Percentiles rank a stretch among this genome's conserved stretches.
phyloP scores from a whole-genome alignment of 1,140 invertebrate genomes.

The Limonius californicus region DNA sequence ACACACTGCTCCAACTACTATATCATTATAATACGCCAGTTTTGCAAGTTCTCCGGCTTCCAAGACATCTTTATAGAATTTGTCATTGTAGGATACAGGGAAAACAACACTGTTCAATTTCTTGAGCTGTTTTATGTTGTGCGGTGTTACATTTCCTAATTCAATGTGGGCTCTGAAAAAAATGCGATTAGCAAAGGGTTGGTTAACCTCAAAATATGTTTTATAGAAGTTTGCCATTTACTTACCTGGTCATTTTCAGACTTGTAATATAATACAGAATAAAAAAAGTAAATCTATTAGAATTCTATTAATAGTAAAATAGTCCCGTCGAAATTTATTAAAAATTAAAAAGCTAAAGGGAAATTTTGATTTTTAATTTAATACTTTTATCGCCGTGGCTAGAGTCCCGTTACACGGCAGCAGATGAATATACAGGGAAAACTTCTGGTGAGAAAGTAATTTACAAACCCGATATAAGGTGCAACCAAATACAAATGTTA shows the following conservation, averaged over 20 bases:
- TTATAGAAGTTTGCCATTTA: background rate
- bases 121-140: slow-evolving; percentile 98
- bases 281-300: no score
- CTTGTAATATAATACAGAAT: no score
- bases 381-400: no score
- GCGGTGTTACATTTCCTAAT: slow-evolving; percentile 95
- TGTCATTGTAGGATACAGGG: slow-evolving; percentile 98
- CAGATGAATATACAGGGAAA: no score
- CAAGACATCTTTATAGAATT: slow-evolving; percentile 99
- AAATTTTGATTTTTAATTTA: no score
- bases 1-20: slow-evolving; percentile 98
- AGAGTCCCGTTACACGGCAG: no score
- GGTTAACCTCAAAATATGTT: background rate
- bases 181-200: background rate
- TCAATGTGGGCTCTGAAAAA: slow-evolving; percentile 82
- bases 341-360: no score
- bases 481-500: no score
- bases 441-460: no score
- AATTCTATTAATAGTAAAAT: no score
- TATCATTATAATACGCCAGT: slow-evolving; percentile 99
- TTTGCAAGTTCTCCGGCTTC: slow-evolving; percentile 96
- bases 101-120: slow-evolving; percentile 97
- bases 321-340: no score
- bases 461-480: no score
- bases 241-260: background rate